Evolutionary conservation across 1,140 invertebrate species (phyloP).

Genomic region (Dinothrombium tinctorium): DNA sequence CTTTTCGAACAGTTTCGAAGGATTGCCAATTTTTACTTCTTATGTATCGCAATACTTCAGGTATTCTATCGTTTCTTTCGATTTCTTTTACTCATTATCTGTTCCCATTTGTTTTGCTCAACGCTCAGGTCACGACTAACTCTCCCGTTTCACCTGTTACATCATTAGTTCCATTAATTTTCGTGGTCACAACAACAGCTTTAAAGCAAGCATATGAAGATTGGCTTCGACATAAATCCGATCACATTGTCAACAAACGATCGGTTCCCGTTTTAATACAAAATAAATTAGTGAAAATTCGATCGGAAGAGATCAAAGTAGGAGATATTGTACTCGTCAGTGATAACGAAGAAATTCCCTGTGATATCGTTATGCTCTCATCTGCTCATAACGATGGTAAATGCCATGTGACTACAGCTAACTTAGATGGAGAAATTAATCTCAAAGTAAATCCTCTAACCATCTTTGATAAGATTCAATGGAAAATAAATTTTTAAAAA

Average conservation of each 20-base stretch:
- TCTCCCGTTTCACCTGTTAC: conserved; percentile 51
- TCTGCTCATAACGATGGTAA: conserved; percentile 40
- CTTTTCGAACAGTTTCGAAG: conserved; percentile 91
- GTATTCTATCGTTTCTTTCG: conserved; percentile 45
- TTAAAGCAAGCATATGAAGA: conserved; percentile 94
- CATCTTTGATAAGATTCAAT: too few relatives aligned
- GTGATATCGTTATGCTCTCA: conserved; percentile 68
- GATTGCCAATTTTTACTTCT: conserved; percentile 92
- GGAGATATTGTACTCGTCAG: conserved; percentile 88
- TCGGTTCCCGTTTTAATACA: conserved; percentile 69
- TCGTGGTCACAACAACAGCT: conserved; percentile 86
- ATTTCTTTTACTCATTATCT: conserved; percentile 7
- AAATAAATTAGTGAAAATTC: conserved; percentile 56
- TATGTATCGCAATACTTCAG: conserved; percentile 83
- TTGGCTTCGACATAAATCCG: conserved; percentile 57
- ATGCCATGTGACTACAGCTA: conserved; percentile 96
- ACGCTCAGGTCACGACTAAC: conserved; percentile 16
- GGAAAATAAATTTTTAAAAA: too few relatives aligned
- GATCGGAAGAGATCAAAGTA: conserved; percentile 62
- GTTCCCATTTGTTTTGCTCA: conserved; percentile 45
- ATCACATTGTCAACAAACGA: conserved; percentile 78
- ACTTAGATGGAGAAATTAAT: conserved; percentile 97
- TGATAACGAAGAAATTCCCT: conserved; percentile 87
- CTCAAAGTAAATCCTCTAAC: too few relatives aligned
- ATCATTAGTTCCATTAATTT: conserved; percentile 53